Evolutionary conservation across 2,888 invertebrate species (phyloP).

Genomic region (Tenthredo livida): DNA sequence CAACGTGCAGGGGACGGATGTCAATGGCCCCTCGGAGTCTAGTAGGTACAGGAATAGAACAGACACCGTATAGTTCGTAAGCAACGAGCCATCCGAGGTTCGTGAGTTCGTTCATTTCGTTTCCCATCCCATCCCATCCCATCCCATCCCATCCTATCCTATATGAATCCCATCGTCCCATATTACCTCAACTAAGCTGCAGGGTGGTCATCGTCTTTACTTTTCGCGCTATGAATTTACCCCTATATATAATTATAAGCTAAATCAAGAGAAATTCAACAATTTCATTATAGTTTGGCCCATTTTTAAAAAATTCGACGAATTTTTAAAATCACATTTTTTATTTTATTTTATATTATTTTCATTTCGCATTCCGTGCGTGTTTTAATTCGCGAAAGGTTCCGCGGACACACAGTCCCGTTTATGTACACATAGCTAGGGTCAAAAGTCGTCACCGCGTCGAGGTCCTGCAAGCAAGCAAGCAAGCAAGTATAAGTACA

Average conservation of each 20-base stretch:
- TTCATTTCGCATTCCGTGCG: not conserved
- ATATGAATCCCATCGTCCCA: too few relatives aligned
- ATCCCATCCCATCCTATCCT: too few relatives aligned
- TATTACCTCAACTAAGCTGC: too few relatives aligned
- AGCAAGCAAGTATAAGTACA: too few relatives aligned
- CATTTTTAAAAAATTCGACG: too few relatives aligned
- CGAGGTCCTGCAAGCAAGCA: not conserved
- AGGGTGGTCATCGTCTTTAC: too few relatives aligned
- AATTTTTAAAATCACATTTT: not conserved
- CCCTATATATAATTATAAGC: too few relatives aligned
- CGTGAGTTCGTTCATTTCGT: not conserved
- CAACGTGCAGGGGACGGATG: slow-evolving; percentile 24
- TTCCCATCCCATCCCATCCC: not conserved
- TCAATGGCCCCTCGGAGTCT: slow-evolving; percentile 47
- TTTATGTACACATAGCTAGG: not conserved
- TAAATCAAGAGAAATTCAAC: too few relatives aligned
- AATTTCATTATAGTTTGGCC: too few relatives aligned
- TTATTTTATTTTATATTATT: not conserved
- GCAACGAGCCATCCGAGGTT: not conserved
- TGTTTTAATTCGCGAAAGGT: not conserved
- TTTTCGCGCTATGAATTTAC: not conserved
- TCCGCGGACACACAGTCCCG: not conserved
- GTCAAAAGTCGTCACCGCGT: slow-evolving; percentile 9
- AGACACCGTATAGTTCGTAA: slow-evolving; percentile 6
- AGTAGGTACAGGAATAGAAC: slow-evolving; percentile 45